Base-by-base conservation (phyloP, 2,888 invertebrate species). In the Poecilus cupreus region DNA sequence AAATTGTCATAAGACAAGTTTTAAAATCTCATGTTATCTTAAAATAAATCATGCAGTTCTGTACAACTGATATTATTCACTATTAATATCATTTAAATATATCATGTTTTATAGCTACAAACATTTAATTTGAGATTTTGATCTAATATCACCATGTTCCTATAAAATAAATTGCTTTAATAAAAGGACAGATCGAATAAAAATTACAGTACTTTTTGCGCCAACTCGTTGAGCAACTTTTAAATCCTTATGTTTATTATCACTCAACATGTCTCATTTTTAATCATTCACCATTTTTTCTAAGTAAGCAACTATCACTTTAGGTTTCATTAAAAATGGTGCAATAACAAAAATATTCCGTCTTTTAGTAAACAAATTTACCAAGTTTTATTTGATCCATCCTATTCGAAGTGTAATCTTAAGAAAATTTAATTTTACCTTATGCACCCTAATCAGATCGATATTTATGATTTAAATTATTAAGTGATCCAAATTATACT, bases 391-490 rank as follows among this genome's bases (percentile, higher is more conserved):
- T 54, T 54, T 54, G 54, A 26, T 60, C 60, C 11, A 60, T 60
- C 60, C n/a, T n/a, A n/a, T 54, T 54, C 26, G n/a, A 18, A 13
- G 13, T 24, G 26, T 60, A 24, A 37, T 37, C 37, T 18, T 37
- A 32, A 68, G 64, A 68, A 68, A 68, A 68, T 68, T 68, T 68
- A 68, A 68, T 32, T 68, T 68, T 68, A 68, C 64, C 32, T 37
- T 68, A 68, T 68, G 64, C 64, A 39, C 64, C 64, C 32, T 37
- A 68, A 68, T 32, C 32, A 68, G 64, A 68, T 68, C 64, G 64
- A 60, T 68, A 37, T 68, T 68, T 60, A 8, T 68, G 16, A 68
- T 68, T 26, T 60, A 26, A 68, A 16, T 37, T 13, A 46, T 46
- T 68, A 37, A 18, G 18, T 68, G 32, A 68, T 68, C 8, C 32